Base-by-base conservation (phyloP, 2,888 invertebrate species). In the Listrodromus nycthemerus region DNA sequence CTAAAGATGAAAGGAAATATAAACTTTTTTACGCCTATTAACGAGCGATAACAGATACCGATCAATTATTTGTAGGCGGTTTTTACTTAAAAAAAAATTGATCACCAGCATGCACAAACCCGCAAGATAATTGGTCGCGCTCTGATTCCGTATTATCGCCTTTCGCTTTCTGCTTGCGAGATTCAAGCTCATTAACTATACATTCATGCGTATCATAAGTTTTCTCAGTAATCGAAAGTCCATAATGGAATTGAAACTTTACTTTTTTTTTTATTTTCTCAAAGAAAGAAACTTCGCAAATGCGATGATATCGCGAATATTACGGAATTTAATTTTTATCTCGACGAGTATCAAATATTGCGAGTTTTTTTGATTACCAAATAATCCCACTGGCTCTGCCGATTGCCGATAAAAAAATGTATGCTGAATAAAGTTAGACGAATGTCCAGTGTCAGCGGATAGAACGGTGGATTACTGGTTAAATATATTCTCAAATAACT, bases 121-220 rank as follows among this genome's bases (percentile, higher is more conserved):
- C 50, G 10, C 37, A 19, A 8, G 67, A 74, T 84, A 84, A 84
- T 84, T 84, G 83, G 83, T 84, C 69, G 78, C 78, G 83, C 83
- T 84, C 83, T 84, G 77, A 84, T 84, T 84, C 83, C 63, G 30
- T 45, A 77, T 61, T 78, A 75, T 77, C 71, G 76, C 83, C 80
- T 84, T 84, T 84, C 83, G 77, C 83, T 84, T 84, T 84, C 81
- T 69, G 83, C 77, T 81, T 30, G 74, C 69, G 73, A 69, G 74
- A 73, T 78, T 81, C 69, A 69, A 55, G 27, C 61, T 45, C 33
- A 19, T 41, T 75, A 41, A 48, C 27, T 63, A 74, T 48, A 21
- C 58, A 48, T 73, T 69, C 67, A 67, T 61, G 73, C 73, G 73
- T 74, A 24, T 67, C 66, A 67, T 80, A 81, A 30, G 71, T 81